These are phyloP conservation scores for Leucopternis melanops DNA, from an alignment of 2,113 vertebrate species.

Conservation along the genomic window DNA sequence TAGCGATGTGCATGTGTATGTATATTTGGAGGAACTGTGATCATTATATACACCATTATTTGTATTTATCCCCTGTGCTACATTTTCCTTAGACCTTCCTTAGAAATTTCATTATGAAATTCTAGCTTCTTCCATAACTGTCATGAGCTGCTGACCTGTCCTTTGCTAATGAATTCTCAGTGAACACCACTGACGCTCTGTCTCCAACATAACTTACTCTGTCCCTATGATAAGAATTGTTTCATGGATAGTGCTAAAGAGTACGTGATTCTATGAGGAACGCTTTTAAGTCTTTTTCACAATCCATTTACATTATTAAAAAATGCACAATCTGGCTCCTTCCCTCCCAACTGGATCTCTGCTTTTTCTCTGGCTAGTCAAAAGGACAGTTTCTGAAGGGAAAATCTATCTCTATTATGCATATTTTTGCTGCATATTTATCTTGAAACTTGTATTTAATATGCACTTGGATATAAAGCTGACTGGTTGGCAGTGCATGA, in stretches of 20 bases:
- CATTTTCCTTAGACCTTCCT: not conserved
- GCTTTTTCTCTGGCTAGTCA: not conserved
- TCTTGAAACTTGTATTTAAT: not conserved
- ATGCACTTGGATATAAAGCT: not conserved
- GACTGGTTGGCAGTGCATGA: not conserved
- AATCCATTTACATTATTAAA: not conserved
- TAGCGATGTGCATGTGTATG: not conserved
- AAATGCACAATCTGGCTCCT: not conserved
- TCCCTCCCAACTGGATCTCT: not conserved
- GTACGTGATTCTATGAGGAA: not conserved
- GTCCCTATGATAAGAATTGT: not conserved
- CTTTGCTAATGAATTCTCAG: not conserved
- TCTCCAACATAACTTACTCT: not conserved
- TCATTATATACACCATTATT: not conserved
- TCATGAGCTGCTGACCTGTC: not conserved
- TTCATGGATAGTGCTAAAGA: not conserved
- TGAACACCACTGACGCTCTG: not conserved
- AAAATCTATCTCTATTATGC: not conserved
- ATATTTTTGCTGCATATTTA: not conserved
- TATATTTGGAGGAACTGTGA: not conserved
- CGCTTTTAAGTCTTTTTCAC: not conserved
- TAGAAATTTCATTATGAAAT: not conserved
- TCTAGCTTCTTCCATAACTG: not conserved
- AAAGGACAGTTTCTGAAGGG: not conserved
- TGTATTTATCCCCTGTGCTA: not conserved